These are phyloP conservation scores for Tillus elongatus DNA, from an alignment of 2,888 invertebrate genomes.

Conservation along the genomic window DNA sequence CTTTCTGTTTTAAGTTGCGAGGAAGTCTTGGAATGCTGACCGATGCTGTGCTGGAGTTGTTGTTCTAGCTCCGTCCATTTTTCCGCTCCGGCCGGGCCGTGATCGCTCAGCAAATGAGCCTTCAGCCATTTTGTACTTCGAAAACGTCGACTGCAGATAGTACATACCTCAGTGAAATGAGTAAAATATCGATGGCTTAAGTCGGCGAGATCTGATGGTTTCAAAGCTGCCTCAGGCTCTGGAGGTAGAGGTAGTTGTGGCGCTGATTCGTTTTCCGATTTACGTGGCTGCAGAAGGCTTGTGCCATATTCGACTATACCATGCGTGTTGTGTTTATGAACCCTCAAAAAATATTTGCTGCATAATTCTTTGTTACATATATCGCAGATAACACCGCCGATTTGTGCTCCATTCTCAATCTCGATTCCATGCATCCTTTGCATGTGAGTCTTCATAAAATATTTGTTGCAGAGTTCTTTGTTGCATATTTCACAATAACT, in stretches of 20 bases:
- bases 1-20: constrained; percentile 29
- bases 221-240: constrained; percentile 43
- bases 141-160: constrained; percentile 78
- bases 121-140: constrained; percentile 82
- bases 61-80: constrained; percentile 54
- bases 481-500: constrained; percentile 97
- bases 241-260: constrained; percentile 23
- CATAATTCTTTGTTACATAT: constrained; percentile 97
- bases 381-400: constrained; percentile 91
- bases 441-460: constrained; percentile 99
- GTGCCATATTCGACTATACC: constrained; percentile 81
- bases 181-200: constrained; percentile 55
- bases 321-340: constrained; percentile 97
- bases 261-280: constrained; percentile 36
- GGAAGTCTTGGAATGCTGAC: constrained; percentile 27
- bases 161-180: constrained; percentile 68
- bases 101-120: constrained; percentile 78
- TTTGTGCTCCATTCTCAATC: constrained; percentile 84
- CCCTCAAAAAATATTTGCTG: constrained; percentile 94
- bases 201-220: constrained; percentile 49
- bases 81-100: constrained; percentile 59
- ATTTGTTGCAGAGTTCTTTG: constrained; percentile 98
- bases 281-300: constrained; percentile 40
- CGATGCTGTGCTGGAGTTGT: constrained; percentile 38
- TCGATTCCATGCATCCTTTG: constrained; percentile 96